Percentiles rank a stretch among this genome's conserved stretches.
Evolutionary conservation across 2,888 invertebrate genomes (phyloP).

Genomic region (Cyclophora albipunctata): DNA sequence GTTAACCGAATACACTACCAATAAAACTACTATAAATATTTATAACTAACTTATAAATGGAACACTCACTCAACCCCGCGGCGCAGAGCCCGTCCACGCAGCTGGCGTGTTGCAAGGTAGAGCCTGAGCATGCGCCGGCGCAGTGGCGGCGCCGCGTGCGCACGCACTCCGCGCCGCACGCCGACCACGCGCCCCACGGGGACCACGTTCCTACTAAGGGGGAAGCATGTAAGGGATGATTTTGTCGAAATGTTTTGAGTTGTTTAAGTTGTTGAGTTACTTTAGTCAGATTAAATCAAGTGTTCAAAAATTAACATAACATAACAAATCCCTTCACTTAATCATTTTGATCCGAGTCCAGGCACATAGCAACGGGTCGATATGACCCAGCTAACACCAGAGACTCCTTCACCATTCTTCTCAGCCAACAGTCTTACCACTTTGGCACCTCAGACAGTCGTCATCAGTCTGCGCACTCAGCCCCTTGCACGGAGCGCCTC

Average conservation of each 20-base stretch:
- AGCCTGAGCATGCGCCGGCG: slow-evolving; percentile 47
- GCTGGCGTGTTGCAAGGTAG: slow-evolving; percentile 55
- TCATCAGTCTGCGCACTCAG: slow-evolving; percentile 84
- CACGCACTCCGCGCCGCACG: slow-evolving; percentile 57
- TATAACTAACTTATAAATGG: no score
- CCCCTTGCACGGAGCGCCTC: slow-evolving; percentile 90
- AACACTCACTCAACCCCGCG: slow-evolving; percentile 41
- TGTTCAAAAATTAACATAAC: no score
- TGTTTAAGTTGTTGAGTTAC: no score
- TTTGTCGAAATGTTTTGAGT: no score
- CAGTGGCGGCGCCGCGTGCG: slow-evolving; percentile 50
- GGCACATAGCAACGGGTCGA: background rate
- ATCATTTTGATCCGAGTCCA: background rate
- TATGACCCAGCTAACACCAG: background rate
- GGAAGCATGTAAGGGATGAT: background rate
- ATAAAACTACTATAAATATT: no score
- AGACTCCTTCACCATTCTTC: background rate
- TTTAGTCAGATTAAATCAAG: no score
- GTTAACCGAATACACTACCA: no score
- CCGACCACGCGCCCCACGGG: slow-evolving; percentile 54
- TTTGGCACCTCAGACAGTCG: slow-evolving; percentile 84
- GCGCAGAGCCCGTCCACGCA: slow-evolving; percentile 59
- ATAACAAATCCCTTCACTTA: no score
- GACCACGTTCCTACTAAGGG: slow-evolving; percentile 49
- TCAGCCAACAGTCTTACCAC: slow-evolving; percentile 33